phyloP scores from a whole-genome alignment of 2,113 vertebrate species.

The Alouatta palliata region DNA sequence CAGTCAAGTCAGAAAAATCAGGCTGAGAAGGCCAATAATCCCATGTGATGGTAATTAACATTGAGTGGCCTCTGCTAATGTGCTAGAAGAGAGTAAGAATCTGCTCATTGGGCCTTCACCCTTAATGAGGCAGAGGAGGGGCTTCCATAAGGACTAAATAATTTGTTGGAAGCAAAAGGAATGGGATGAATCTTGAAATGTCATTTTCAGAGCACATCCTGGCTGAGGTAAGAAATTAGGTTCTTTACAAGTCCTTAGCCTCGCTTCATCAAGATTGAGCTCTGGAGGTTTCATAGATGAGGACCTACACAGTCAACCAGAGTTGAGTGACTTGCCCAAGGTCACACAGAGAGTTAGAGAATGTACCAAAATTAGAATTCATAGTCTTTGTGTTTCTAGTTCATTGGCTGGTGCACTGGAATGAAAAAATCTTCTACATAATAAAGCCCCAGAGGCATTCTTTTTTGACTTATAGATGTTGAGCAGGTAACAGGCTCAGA shows the following conservation, averaged over 20 bases:
- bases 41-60: slow-evolving; percentile 24
- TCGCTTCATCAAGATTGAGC: neutral
- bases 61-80: slow-evolving; percentile 51
- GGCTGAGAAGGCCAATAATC: slow-evolving; percentile 1
- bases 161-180: slow-evolving; percentile 25
- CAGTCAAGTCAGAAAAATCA: slow-evolving; percentile 15
- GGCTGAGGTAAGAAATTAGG: slow-evolving; percentile 13
- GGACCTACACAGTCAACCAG: neutral
- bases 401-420: neutral
- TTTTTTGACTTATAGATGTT: slow-evolving; percentile 10
- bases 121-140: neutral
- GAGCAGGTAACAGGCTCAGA: slow-evolving; percentile 16
- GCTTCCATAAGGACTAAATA: neutral
- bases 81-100: neutral
- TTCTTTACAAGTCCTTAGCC: slow-evolving; percentile 22
- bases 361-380: slow-evolving; percentile 34
- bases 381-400: slow-evolving; percentile 45
- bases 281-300: slow-evolving; percentile 35
- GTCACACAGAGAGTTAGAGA: slow-evolving; percentile 50
- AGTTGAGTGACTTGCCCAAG: slow-evolving; percentile 53
- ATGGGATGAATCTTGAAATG: slow-evolving; percentile 14
- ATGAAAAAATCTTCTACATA: slow-evolving; percentile 22
- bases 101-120: neutral
- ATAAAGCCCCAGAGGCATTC: slow-evolving; percentile 4
- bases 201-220: slow-evolving; percentile 34